Evolutionary conservation across 2,888 invertebrate genomes (phyloP).

Genomic region (Drosophila leonis): DNA sequence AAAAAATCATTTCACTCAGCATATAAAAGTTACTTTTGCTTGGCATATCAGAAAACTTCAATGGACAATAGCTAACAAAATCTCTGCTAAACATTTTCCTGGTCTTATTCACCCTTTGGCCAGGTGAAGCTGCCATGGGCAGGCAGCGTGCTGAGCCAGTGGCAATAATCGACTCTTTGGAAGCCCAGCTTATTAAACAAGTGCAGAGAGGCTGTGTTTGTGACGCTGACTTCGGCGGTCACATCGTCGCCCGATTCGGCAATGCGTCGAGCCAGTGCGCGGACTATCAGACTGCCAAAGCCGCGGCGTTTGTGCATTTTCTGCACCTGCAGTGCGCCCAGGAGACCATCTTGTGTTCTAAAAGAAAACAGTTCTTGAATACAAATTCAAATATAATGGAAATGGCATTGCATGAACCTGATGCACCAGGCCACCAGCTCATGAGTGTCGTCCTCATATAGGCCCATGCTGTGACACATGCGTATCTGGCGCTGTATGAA

Average conservation of each 20-base stretch:
- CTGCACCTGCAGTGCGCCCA: conserved; percentile 53
- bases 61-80: neutral
- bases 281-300: conserved; percentile 53
- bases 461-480: conserved; percentile 80
- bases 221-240: conserved; percentile 34
- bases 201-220: conserved; percentile 31
- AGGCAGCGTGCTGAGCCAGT: conserved; percentile 52
- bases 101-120: conserved; percentile 43
- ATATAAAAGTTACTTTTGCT: too few species aligned
- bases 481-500: conserved; percentile 80
- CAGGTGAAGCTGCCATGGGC: conserved; percentile 30
- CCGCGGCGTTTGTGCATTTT: conserved; percentile 40
- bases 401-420: conserved; percentile 59
- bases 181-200: conserved; percentile 60
- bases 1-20: too few species aligned
- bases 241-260: conserved; percentile 54
- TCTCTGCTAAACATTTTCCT: neutral
- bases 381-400: too few species aligned
- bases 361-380: too few species aligned
- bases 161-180: conserved; percentile 30
- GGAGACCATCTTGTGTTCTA: conserved; percentile 57
- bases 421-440: conserved; percentile 84
- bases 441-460: conserved; percentile 65
- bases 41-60: neutral
- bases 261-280: conserved; percentile 37